These are phyloP conservation scores for Pollimyrus isidori DNA, from an alignment of 2,113 vertebrate genomes.

Conservation along the genomic window DNA sequence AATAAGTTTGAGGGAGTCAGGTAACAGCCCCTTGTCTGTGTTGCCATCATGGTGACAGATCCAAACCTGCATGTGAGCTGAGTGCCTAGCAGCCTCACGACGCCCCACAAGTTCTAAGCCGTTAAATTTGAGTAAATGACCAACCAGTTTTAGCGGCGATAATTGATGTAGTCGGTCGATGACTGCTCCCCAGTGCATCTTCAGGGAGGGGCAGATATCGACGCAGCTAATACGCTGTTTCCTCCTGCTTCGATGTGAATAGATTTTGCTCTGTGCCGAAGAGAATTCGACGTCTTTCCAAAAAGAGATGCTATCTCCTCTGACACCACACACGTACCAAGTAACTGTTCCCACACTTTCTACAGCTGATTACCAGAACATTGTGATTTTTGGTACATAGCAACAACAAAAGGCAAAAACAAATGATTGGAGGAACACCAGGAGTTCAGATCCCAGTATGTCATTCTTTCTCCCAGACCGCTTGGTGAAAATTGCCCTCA, in stretches of 20 bases:
- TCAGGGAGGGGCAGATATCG: background rate
- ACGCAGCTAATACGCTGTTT: background rate
- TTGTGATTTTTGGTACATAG: background rate
- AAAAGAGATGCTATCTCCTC: background rate
- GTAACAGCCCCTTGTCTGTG: background rate
- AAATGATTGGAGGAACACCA: background rate
- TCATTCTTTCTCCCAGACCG: background rate
- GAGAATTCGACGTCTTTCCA: background rate
- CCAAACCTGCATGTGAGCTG: background rate
- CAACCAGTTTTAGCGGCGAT: background rate
- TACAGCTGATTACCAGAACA: background rate
- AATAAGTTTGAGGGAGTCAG: background rate
- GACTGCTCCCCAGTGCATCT: background rate
- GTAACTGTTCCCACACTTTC: too few relatives aligned
- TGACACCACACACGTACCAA: background rate
- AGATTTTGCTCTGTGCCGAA: background rate
- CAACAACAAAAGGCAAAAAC: background rate
- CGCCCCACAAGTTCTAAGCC: background rate
- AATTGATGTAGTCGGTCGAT: background rate
- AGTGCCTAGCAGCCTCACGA: background rate
- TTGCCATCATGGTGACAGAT: background rate
- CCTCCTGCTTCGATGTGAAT: background rate
- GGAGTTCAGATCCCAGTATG: background rate
- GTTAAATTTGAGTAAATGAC: background rate
- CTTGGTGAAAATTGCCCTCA: background rate